Evolutionary conservation across 2,888 invertebrate species (phyloP), one percentile per base, ranked within the genome.

Genomic region (Caenorhabditis japonica): DNA sequence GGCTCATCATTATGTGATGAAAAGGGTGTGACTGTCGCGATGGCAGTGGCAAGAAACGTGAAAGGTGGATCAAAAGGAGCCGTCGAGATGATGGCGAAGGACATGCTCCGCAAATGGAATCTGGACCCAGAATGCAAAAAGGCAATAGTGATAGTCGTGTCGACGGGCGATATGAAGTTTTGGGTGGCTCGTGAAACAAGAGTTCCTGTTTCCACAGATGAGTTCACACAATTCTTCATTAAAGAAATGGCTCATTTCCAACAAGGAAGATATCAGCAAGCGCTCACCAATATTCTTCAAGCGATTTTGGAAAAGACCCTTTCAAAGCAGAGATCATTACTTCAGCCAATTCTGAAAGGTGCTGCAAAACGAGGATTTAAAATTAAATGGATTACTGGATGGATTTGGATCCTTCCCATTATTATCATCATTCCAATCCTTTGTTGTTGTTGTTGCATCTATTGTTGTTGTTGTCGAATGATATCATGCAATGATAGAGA

Each of bases 111-210:
- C 7, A 71, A 60, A 21, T 85, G 85, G 85, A 81, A 75, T 4
- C 74, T 85, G 19, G 85, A 85, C 61, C 55, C 75, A 8, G 85
- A 85, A 51, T 85, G 85, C 62, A 72, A 81, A 66, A 85, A 85
- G 64, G 75, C 81, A 0, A 61, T 84, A 8, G 77, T 79, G 21
- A 75, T 79, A 17, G 76, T 79, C 3, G 76, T 79, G 1, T 79
- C 85, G 4, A 77, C 79, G 1, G 85, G 85, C 39, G 85, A 85
- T 33, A 73, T 71, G 43, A 83, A 82, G 59, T 85, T 85, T 70
- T 85, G 85, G 85, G 83, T 84, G 13, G 83, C 84, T 12, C 62
- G 85, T 15, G 84, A 82, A 44, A 76, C 79, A 30, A 77, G 76
- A 55, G 84, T 81, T 21, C 85, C 85, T 0, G 81, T 85, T n/a